Percentiles rank a stretch among this genome's conserved stretches.
Evolutionary conservation across 1,140 invertebrate genomes (phyloP).

Genomic region (Drosophila rhopaloa): DNA sequence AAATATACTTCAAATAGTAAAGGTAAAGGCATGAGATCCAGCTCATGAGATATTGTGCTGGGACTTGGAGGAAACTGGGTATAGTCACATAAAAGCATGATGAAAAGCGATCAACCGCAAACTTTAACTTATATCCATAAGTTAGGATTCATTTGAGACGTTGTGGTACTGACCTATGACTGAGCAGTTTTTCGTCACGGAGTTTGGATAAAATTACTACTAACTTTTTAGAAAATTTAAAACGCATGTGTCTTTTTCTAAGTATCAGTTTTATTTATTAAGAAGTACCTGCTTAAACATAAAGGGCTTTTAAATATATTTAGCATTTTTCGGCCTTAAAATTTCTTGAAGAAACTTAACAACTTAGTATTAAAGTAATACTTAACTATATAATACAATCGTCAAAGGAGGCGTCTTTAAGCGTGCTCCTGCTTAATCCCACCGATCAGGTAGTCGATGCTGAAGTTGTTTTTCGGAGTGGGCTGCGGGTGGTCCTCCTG

Average conservation of each 20-base stretch:
- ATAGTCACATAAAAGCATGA: neutral
- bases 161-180: neutral
- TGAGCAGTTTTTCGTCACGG: neutral
- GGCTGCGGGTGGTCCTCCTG: constrained; percentile 7
- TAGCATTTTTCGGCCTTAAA: neutral
- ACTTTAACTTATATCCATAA: neutral
- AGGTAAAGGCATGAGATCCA: no score
- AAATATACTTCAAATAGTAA: neutral
- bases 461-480: constrained; percentile 42
- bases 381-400: constrained; percentile 13
- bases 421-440: constrained; percentile 34
- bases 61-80: neutral
- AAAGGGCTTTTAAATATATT: neutral
- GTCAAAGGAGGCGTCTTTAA: neutral
- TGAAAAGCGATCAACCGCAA: neutral
- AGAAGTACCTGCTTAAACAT: constrained; percentile 2
- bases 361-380: constrained; percentile 8
- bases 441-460: constrained; percentile 67
- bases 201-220: neutral
- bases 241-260: neutral
- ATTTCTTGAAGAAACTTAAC: constrained; percentile 37
- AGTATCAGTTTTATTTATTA: neutral
- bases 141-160: neutral
- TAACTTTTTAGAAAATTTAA: neutral
- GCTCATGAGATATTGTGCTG: no score